Base-by-base conservation (phyloP, 2,888 invertebrate genomes). In the Drosophila recens region DNA sequence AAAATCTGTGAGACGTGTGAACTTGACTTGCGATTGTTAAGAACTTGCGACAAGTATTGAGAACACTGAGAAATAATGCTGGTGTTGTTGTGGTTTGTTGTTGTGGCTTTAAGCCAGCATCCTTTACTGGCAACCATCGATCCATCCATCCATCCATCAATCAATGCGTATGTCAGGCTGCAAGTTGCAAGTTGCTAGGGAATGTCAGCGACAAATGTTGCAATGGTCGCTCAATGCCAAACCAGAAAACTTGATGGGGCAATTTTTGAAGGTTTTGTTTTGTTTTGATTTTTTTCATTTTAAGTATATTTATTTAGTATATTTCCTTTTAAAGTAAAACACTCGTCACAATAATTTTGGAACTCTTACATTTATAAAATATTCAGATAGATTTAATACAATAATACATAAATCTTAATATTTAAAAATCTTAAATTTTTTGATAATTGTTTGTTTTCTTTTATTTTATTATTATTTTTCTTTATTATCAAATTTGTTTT, bases 141-240 rank as follows among this genome's bases (percentile, higher is more conserved):
- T 43, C 13, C 71, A 82, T 77, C 74, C 67, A n/a, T n/a, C 74
- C 73, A 82, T 79, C 74, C 67, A 82, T 80, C 79, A 75, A 87
- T 78, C 78, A 87, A 75, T 83, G 84, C 79, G 74, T 75, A 57
- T 36, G 75, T 83, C 87, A 83, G 75, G 53, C 63, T 65, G 51
- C 63, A 58, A 77, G 53, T 65, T 65, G 51, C 63, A 56, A 75
- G 53, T 65, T 65, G 51, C 63, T 56, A 54, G 66, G 68, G 65
- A 89, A 87, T 75, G 81, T 77, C 87, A 83, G 51, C 75, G 69
- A 75, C 80, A 82, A 80, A 82, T 82, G 82, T 67, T 75, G 68
- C 76, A 76, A 67, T 69, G 65, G 43, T 64, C 66, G 73, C 53
- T 73, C 63, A 70, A 78, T 72, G 79, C 64, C 78, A 71, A 70